Evolutionary conservation across 1,140 invertebrate genomes (phyloP).

Genomic region (Thaumetopoea pityocampa): DNA sequence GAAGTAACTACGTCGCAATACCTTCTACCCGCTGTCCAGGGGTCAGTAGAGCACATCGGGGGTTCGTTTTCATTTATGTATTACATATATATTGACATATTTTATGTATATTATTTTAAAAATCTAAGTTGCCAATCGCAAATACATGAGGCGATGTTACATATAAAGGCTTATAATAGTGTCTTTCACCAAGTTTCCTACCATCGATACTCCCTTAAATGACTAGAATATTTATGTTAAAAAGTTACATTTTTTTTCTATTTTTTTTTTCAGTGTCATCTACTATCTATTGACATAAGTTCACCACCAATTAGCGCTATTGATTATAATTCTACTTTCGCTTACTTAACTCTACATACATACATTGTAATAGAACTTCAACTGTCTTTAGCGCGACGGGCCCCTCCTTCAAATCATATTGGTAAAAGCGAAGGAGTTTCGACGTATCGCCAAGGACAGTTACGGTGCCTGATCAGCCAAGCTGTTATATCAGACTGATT

Average conservation of each 20-base stretch:
- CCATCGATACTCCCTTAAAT: slow-evolving; percentile 61
- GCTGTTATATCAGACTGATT: slow-evolving; percentile 59
- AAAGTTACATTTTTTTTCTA: slow-evolving; percentile 61
- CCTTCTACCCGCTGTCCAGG: slow-evolving; percentile 62
- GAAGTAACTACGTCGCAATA: slow-evolving; percentile 66
- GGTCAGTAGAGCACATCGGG: slow-evolving; percentile 62
- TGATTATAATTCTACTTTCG: slow-evolving; percentile 50
- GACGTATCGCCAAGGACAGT: slow-evolving; percentile 47
- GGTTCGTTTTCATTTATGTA: slow-evolving; percentile 58
- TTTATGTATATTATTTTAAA: slow-evolving; percentile 49
- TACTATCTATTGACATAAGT: slow-evolving; percentile 73
- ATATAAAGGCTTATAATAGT: slow-evolving; percentile 68
- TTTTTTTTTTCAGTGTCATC: slow-evolving; percentile 53
- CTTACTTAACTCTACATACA: slow-evolving; percentile 74
- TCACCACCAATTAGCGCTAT: slow-evolving; percentile 72
- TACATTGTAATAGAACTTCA: slow-evolving; percentile 62
- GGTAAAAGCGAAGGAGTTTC: slow-evolving; percentile 34
- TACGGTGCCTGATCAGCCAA: slow-evolving; percentile 56
- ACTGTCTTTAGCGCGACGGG: slow-evolving; percentile 40
- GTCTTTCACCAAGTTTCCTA: slow-evolving; percentile 72
- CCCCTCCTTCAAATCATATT: slow-evolving; percentile 36
- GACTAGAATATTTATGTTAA: slow-evolving; percentile 66
- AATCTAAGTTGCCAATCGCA: slow-evolving; percentile 72
- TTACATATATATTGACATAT: slow-evolving; percentile 59
- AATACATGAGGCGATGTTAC: slow-evolving; percentile 58